Conservation (phyloP, 2,113 vertebrate genomes). For the Tetrax tetrax region DNA sequence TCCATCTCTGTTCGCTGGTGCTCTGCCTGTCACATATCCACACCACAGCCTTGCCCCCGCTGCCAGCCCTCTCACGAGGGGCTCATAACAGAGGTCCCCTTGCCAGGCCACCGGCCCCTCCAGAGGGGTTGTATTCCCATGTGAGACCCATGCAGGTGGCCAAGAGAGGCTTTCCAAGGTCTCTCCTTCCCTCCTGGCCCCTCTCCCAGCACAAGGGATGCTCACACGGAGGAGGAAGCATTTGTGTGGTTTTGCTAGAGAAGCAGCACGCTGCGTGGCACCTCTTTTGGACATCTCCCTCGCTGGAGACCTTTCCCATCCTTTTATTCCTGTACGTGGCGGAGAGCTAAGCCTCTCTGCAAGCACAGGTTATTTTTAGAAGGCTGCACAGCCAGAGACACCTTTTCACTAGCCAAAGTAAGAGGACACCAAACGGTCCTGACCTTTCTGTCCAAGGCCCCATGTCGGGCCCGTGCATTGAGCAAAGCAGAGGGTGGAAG, state of each 20-base stretch:
- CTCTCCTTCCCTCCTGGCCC: background rate
- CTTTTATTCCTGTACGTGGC: background rate
- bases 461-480: background rate
- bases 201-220: background rate
- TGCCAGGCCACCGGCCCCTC: fast-evolving
- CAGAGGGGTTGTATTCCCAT: fast-evolving
- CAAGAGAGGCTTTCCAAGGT: background rate
- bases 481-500: background rate
- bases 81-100: background rate
- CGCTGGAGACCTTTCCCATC: background rate
- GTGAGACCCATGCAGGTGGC: background rate
- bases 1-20: fast-evolving
- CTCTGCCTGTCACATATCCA: background rate
- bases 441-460: constrained; percentile 62
- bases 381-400: constrained; percentile 53
- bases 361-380: constrained; percentile 48
- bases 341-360: background rate
- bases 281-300: background rate
- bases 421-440: constrained; percentile 65
- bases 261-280: fast-evolving
- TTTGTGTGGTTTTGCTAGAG: background rate
- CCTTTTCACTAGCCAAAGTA: constrained; percentile 42
- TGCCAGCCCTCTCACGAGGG: fast-evolving
- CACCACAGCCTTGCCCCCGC: background rate
- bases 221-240: background rate